Percentiles rank a stretch among this genome's conserved stretches.
Conservation (phyloP, 2,888 invertebrate genomes). For the Drosophila picticornis region DNA sequence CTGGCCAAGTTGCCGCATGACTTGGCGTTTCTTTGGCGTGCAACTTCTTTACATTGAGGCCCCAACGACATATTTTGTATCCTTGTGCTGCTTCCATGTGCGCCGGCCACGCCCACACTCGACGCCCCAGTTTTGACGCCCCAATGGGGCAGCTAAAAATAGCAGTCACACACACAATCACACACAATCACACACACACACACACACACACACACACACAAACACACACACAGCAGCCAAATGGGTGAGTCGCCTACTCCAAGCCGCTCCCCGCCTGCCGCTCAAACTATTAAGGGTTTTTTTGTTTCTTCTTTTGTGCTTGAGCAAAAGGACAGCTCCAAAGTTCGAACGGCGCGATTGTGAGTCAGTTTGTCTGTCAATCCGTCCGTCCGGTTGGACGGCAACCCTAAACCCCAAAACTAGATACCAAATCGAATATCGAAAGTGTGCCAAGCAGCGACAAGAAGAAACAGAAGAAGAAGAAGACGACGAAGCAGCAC, state of each 20-base stretch:
- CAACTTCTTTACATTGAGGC: constrained; percentile 64
- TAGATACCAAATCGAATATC: constrained; percentile 73
- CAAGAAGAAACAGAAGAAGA: constrained; percentile 9
- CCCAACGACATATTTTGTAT: constrained; percentile 52
- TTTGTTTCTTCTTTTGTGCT: neutral
- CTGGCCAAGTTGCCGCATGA: constrained; percentile 33
- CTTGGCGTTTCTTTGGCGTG: constrained; percentile 62
- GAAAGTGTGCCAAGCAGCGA: constrained; percentile 74
- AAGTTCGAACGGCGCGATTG: constrained; percentile 38
- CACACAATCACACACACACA: neutral
- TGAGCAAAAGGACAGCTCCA: constrained; percentile 21
- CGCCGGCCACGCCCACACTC: constrained; percentile 51
- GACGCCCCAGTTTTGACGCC: constrained; percentile 59
- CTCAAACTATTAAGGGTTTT: neutral
- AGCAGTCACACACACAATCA: constrained; percentile 38
- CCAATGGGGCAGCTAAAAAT: constrained; percentile 54
- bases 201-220: neutral
- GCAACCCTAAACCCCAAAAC: constrained; percentile 8
- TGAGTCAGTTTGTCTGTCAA: constrained; percentile 28
- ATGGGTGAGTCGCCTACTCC: neutral
- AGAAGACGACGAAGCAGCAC: constrained; percentile 5
- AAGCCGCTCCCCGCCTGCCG: neutral
- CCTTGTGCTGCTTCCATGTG: constrained; percentile 63
- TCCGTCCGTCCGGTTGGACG: constrained; percentile 5
- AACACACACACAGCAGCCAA: constrained; percentile 31